Base-by-base conservation (phyloP, 2,888 invertebrate species). In the Deilephila porcellus region DNA sequence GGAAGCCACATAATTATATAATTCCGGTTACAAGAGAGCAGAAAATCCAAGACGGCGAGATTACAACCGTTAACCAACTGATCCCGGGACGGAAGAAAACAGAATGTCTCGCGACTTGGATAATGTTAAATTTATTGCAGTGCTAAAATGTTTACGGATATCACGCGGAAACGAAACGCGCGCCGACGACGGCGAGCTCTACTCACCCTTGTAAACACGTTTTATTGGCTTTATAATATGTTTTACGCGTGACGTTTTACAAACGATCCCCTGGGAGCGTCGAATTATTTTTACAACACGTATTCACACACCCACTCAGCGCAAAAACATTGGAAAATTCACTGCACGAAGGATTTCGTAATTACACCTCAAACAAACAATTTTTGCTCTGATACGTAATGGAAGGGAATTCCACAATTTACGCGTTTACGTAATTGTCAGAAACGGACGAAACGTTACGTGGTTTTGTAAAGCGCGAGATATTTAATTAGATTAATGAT, bases 141-240 rank as follows among this genome's bases (percentile, higher is more conserved):
- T 87, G 93, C 93, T 94, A 93, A 94, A 94, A 93, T 94, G 93
- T 94, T 94, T 93, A 93, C 93, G 93, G 92, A 93, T 93, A 93
- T 91, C 91, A 89, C 88, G 90, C 87, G 90, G 89, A 87, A 89
- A 86, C 87, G 89, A 85, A 86, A 86, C 87, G 81, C 70, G 78
- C 79, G 83, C 86, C 85, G 85, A 86, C 88, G 85, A 88, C 87
- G 91, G 90, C 90, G 90, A 90, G 90, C 90, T 88, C 90, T 88
- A 90, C 91, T 92, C 94, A 92, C 93, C 93, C 94, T 93, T 94
- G 93, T 94, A 94, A 94, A 94, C 94, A 93, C 94, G 93, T 93
- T 94, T 94, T 94, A 94, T 94, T 94, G 94, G 94, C 93, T 94
- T 94, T 94, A 94, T 94, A 94, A 94, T 94, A 94, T 94, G 94